Evolutionary conservation across 2,797 vertebrate species (phyloP).

Genomic region (Otolemur crassicaudatus): DNA sequence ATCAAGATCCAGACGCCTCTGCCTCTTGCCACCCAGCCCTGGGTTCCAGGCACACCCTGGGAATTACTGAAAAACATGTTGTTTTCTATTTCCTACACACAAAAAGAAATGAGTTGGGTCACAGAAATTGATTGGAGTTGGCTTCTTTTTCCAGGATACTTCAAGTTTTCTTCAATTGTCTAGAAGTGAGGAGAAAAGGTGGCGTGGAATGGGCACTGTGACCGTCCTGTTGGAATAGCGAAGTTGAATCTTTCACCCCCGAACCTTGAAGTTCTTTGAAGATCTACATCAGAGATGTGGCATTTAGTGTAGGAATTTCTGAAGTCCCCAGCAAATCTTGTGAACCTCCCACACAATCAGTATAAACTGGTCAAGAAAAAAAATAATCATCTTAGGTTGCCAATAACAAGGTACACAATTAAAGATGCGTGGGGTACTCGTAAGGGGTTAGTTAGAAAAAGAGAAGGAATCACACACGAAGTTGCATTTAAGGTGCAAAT

Average conservation of each 20-base stretch:
- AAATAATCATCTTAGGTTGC: constrained; percentile 55
- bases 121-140: constrained; percentile 15
- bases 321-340: constrained; percentile 10
- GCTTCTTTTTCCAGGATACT: constrained; percentile 51
- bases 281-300: constrained; percentile 37
- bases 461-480: background rate
- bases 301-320: constrained; percentile 44
- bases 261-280: constrained; percentile 61
- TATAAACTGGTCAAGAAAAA: constrained; percentile 65
- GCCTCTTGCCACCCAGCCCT: background rate
- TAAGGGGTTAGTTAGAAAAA: background rate
- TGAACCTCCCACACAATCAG: constrained; percentile 66
- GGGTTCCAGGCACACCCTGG: background rate
- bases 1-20: background rate
- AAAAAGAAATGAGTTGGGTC: background rate
- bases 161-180: constrained; percentile 47
- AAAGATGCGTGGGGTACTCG: constrained; percentile 2
- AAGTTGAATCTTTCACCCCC: constrained; percentile 29
- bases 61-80: constrained; percentile 12
- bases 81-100: background rate
- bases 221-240: constrained; percentile 22
- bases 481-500: constrained; percentile 40
- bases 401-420: constrained; percentile 46
- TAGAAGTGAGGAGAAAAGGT: background rate
- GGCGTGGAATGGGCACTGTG: background rate